Evolutionary conservation across 2,888 invertebrate genomes (phyloP), one percentile per base, ranked within the genome.

Genomic region (Acleris sparsana): DNA sequence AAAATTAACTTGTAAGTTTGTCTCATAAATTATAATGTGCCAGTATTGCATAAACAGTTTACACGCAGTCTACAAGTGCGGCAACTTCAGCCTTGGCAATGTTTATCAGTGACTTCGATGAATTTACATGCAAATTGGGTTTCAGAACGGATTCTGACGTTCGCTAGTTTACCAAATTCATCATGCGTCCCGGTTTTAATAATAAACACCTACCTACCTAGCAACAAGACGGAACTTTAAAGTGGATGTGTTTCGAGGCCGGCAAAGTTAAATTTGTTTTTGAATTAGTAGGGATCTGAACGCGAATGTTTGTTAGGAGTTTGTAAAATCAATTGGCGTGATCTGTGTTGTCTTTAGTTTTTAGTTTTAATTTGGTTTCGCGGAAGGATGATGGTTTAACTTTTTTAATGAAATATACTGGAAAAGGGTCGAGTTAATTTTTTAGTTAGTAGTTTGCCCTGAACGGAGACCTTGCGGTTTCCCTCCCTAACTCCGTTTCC

Each of bases 101-200:
- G 85, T 88, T 85, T 84, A 89, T 89, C 86, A 80, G 80, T 79
- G 87, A 87, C 86, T 88, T 87, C 83, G 82, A 80, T 80, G 83
- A 86, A 89, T 89, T 89, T 88, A 86, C 89, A 89, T 89, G 87
- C 85, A 89, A 87, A 89, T 89, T 89, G 89, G 86, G 85, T 87
- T 85, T 84, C 80, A 76, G 79, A 87, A 84, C 84, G 83, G 86
- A 88, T 86, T 82, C 79, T 78, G 78, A 79, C 84, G 80, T 85
- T 84, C 86, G 80, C 79, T 86, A 85, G 86, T 86, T 83, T 87
- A 84, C 82, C 80, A 72, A 79, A 74, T 53, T 75, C 71, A 70
- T 29, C 17, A 3, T 39, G 48, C 20, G 3, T 49, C 11, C 4
- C 20, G 25, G 9, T 68, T 57, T 56, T 17, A 44, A 18, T 17